phyloP scores from a whole-genome alignment of 2,797 vertebrate genomes.

The Manis pentadactyla region DNA sequence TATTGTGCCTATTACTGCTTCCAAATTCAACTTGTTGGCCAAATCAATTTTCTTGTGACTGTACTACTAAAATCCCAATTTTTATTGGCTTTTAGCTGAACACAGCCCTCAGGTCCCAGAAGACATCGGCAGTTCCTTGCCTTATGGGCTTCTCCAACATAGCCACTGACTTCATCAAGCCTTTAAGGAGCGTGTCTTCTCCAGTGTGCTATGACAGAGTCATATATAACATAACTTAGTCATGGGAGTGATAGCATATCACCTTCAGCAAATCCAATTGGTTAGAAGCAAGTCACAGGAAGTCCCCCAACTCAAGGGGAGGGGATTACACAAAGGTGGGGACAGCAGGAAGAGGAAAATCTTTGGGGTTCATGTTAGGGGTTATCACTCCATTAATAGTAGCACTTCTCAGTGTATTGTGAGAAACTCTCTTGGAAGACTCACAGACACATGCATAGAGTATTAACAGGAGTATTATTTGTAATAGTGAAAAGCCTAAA shows the following conservation, averaged over 20 bases:
- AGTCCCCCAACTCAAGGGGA: not conserved
- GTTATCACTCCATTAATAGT: not conserved
- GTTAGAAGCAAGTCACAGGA: not conserved
- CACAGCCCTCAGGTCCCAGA: not conserved
- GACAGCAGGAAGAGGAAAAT: not conserved
- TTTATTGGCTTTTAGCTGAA: not conserved
- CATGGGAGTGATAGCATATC: not conserved
- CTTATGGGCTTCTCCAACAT: not conserved
- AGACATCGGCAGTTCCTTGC: not conserved
- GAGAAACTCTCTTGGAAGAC: not conserved
- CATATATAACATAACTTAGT: not conserved
- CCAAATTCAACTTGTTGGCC: not conserved
- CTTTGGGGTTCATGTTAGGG: not conserved
- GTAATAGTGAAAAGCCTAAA: not conserved
- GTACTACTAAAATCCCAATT: not conserved
- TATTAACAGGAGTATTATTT: not conserved
- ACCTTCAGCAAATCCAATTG: not conserved
- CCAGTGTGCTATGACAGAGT: not conserved
- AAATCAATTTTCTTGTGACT: not conserved
- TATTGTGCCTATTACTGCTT: not conserved
- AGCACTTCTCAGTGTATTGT: not conserved
- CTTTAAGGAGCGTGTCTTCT: not conserved
- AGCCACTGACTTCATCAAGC: not conserved
- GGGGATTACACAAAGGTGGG: not conserved
- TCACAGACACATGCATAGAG: not conserved